These are phyloP conservation scores for Diaphora mendica DNA, from an alignment of 2,888 invertebrate genomes.

Conservation along the genomic window DNA sequence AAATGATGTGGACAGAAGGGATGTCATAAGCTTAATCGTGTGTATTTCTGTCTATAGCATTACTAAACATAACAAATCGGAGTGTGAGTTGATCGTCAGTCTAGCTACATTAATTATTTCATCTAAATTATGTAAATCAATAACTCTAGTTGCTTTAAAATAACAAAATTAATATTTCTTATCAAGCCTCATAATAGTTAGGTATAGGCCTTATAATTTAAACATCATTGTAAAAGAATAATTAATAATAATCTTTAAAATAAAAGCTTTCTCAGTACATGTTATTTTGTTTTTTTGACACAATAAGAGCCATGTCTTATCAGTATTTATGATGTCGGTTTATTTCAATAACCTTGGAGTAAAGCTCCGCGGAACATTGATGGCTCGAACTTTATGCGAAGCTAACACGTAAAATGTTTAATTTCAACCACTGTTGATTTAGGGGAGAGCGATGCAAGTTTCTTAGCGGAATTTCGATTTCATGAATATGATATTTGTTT, in stretches of 20 bases:
- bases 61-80: background rate
- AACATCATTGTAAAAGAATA: background rate
- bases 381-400: conserved; percentile 46
- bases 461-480: conserved; percentile 5
- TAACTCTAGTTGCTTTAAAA: background rate
- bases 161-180: background rate
- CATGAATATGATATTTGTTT: background rate
- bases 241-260: background rate
- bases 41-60: too few relatives aligned
- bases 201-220: background rate
- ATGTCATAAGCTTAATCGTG: too few relatives aligned
- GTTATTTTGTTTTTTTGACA: conserved; percentile 38
- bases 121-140: too few relatives aligned
- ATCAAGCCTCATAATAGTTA: background rate
- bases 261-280: background rate
- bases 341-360: conserved; percentile 59
- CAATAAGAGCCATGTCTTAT: conserved; percentile 50
- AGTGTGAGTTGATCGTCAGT: background rate
- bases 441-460: conserved; percentile 6
- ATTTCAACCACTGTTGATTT: conserved; percentile 27
- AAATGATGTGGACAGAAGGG: background rate
- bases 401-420: conserved; percentile 47
- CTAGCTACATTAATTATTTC: background rate
- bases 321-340: conserved; percentile 54
- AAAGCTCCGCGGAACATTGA: conserved; percentile 46